Percentiles rank a stretch among this genome's conserved stretches.
Evolutionary conservation across 1,140 invertebrate species (phyloP).

Genomic region (Heliconius himera): DNA sequence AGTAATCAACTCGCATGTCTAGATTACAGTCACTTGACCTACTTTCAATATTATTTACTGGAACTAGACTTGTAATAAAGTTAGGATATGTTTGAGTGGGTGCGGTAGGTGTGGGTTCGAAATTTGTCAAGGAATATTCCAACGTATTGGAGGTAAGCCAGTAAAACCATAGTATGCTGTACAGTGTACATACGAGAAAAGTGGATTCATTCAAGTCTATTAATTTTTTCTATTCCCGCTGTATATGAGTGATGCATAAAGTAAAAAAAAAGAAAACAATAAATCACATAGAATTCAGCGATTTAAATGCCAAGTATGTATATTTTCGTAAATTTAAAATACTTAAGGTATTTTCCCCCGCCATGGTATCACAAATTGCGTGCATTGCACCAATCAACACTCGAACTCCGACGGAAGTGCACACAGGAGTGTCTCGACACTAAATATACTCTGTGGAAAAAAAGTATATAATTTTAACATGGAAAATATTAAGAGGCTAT

Average conservation of each 20-base stretch:
- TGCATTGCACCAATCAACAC: too few species aligned
- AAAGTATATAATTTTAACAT: too few species aligned
- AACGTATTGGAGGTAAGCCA: too few species aligned
- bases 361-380: too few species aligned
- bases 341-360: not conserved
- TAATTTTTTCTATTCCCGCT: too few species aligned
- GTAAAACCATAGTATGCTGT: too few species aligned
- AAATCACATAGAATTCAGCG: not conserved
- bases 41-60: conserved; percentile 15
- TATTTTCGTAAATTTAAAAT: conserved; percentile 6
- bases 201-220: too few species aligned
- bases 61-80: not conserved
- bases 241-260: not conserved
- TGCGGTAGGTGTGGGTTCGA: not conserved
- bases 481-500: too few species aligned
- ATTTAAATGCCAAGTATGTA: not conserved
- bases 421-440: too few species aligned
- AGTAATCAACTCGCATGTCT: conserved; percentile 31
- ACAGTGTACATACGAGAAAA: too few species aligned
- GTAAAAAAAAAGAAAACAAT: not conserved
- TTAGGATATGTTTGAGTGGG: not conserved
- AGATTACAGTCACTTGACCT: conserved; percentile 28
- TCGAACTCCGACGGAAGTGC: too few species aligned
- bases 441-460: too few species aligned
- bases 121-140: not conserved